Evolutionary conservation across 1,140 invertebrate genomes (phyloP).

Genomic region (Brachionus calyciflorus): DNA sequence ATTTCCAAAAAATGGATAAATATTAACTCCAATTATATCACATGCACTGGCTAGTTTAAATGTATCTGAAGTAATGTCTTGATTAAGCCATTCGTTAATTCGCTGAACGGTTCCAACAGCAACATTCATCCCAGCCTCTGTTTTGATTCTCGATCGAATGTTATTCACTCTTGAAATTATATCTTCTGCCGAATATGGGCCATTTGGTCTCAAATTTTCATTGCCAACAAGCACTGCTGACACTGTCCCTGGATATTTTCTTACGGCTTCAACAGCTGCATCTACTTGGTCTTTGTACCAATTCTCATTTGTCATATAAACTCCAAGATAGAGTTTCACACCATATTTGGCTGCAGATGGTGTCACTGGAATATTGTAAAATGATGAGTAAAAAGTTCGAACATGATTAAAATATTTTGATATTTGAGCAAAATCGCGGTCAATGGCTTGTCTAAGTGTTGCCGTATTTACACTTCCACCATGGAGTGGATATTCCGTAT

Average conservation of each 20-base stretch:
- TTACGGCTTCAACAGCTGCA: neutral
- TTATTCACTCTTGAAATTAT: neutral
- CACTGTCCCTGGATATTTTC: neutral
- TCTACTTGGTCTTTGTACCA: neutral
- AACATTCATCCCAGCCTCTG: neutral
- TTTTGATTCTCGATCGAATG: neutral
- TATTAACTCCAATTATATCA: slow-evolving; percentile 3
- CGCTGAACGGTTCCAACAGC: slow-evolving; percentile 3
- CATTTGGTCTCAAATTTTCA: slow-evolving; percentile 24
- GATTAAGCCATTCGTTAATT: neutral
- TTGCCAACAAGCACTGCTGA: neutral
- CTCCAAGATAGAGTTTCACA: neutral
- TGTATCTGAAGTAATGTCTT: neutral
- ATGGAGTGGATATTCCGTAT: neutral
- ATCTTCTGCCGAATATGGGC: neutral
- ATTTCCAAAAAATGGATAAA: slow-evolving; percentile 23
- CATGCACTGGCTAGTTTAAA: neutral
- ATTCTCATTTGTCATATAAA: neutral
- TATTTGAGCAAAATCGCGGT: slow-evolving; percentile 2
- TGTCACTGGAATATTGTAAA: neutral
- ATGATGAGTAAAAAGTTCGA: neutral
- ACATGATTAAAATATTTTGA: neutral
- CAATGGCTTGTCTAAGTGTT: neutral
- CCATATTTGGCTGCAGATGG: neutral
- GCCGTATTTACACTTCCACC: neutral